phyloP scores from a whole-genome alignment of 1,140 invertebrate species.

The Maniola jurtina region DNA sequence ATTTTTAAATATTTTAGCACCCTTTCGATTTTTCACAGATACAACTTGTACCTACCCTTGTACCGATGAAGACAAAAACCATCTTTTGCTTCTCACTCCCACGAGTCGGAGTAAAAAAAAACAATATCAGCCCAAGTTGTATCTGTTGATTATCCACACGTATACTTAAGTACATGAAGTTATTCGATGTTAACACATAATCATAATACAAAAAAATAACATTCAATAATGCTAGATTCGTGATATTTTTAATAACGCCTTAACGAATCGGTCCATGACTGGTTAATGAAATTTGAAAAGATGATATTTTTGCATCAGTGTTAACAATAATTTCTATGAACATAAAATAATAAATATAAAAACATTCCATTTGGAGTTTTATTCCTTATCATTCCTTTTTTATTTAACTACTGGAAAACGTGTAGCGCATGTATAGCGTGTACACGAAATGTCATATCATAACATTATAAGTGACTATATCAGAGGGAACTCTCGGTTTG shows the following conservation, averaged over 20 bases:
- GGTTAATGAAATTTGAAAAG: constrained; percentile 42
- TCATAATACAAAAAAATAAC: constrained; percentile 9
- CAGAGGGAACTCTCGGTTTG: no score
- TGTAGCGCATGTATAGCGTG: background rate
- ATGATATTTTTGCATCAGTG: constrained; percentile 69
- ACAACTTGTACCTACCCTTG: background rate
- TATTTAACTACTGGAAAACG: background rate
- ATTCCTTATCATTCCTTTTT: constrained; percentile 12
- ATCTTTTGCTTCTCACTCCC: background rate
- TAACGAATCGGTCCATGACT: constrained; percentile 17
- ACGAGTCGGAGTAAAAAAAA: background rate
- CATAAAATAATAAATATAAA: constrained; percentile 58
- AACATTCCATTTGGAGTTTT: constrained; percentile 20
- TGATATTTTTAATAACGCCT: constrained; percentile 30
- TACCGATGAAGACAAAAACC: background rate
- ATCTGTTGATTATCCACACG: background rate
- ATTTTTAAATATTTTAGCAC: constrained; percentile 22
- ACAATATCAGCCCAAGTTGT: background rate
- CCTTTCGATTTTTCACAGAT: background rate
- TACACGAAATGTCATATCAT: background rate
- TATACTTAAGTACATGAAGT: background rate
- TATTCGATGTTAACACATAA: constrained; percentile 18
- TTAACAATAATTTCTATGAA: constrained; percentile 55
- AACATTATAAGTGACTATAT: no score
- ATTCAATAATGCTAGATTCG: constrained; percentile 25